A percentile compares a stretch with the other conserved stretches of the same genome.
Conservation (phyloP, 2,797 vertebrate genomes). For the Florisuga fusca region DNA sequence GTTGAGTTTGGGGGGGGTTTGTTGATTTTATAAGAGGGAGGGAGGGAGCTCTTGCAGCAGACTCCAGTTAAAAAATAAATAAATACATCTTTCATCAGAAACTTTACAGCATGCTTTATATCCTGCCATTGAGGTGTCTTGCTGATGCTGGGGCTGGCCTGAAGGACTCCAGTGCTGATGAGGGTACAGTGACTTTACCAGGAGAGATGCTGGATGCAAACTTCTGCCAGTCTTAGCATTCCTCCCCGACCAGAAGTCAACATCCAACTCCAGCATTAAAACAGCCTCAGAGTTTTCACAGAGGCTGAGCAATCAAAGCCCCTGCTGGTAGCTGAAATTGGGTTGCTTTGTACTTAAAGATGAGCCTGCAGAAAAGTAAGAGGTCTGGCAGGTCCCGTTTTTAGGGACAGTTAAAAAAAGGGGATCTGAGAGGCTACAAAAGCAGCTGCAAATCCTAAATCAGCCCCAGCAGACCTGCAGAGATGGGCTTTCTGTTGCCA, state of each 20-base stretch:
- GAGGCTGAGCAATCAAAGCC: slow-evolving; percentile 33
- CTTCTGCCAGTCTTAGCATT: neutral
- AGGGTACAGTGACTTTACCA: neutral
- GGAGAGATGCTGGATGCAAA: neutral
- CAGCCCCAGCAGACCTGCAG: neutral
- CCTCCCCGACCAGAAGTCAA: neutral
- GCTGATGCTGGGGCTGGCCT: neutral
- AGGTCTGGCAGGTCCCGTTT: neutral
- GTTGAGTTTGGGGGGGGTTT: neutral
- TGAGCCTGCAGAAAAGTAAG: neutral
- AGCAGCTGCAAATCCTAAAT: slow-evolving; percentile 14
- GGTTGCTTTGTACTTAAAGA: slow-evolving; percentile 49
- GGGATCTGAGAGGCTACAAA: slow-evolving; percentile 43
- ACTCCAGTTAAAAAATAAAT: neutral
- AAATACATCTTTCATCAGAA: neutral
- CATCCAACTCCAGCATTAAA: neutral
- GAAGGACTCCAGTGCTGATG: neutral
- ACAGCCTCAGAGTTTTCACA: neutral
- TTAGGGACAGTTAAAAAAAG: neutral
- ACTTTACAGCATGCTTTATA: neutral
- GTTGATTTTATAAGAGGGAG: slow-evolving; percentile 30
- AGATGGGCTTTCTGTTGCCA: neutral
- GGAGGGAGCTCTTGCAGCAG: slow-evolving; percentile 4
- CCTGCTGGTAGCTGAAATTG: neutral
- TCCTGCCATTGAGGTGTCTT: neutral